These are phyloP conservation scores for Drosophila mojavensis DNA, from an alignment of 1,140 invertebrate species.

Conservation along the genomic window DNA sequence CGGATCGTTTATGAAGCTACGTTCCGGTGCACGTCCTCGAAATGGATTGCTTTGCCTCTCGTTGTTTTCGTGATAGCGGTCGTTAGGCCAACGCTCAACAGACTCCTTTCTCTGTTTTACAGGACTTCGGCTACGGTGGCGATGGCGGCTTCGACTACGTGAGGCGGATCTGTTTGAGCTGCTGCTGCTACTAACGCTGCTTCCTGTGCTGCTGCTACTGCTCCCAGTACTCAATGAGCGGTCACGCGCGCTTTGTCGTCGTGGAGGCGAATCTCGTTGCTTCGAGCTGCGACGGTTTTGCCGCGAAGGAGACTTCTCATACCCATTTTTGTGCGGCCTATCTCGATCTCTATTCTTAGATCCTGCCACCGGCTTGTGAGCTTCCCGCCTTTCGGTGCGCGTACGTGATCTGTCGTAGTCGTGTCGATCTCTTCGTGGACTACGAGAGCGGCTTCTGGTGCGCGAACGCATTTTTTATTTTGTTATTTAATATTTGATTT, in stretches of 20 bases:
- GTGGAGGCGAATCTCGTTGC: conserved; percentile 12
- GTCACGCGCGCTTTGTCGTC: conserved; percentile 21
- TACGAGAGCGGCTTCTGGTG: conserved; percentile 52
- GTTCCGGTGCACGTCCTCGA: conserved; percentile 51
- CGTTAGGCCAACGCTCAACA: conserved; percentile 84
- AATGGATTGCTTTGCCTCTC: conserved; percentile 66
- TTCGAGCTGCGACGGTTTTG: conserved; percentile 18
- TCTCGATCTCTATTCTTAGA: conserved; percentile 40
- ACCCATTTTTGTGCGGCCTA: conserved; percentile 10
- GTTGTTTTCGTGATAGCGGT: conserved; percentile 76
- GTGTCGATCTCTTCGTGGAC: conserved; percentile 40
- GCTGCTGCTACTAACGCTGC: conserved; percentile 20
- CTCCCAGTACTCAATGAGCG: conserved; percentile 37
- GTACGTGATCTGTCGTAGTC: conserved; percentile 22
- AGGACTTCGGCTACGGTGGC: conserved; percentile 22
- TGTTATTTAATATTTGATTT: conserved; percentile 1
- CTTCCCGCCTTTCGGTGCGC: conserved; percentile 26
- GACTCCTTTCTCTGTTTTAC: conserved; percentile 30
- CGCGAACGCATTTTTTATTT: conserved; percentile 51
- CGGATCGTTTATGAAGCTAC: conserved; percentile 66
- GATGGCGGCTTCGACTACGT: conserved; percentile 7
- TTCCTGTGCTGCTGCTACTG: conserved; percentile 32
- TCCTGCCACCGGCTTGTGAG: conserved; percentile 4
- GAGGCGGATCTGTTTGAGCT: conserved; percentile 32
- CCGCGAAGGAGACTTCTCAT: background rate